Conservation (phyloP, 2,888 invertebrate species). For the Hirtodrosophila trivittata region DNA sequence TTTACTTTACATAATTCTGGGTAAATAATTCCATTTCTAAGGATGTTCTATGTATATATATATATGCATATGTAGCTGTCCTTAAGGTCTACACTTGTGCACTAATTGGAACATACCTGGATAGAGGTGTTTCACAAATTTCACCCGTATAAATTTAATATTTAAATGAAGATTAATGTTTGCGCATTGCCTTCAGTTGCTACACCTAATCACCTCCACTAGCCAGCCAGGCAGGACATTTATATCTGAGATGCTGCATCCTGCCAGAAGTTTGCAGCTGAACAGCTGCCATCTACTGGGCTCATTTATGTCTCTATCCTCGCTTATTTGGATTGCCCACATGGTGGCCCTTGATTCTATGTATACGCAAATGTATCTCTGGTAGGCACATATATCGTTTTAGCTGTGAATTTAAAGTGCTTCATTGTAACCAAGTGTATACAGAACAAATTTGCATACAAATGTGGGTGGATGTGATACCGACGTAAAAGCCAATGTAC, state of each 20-base stretch:
- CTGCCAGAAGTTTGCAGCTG: constrained; percentile 31
- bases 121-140: background rate
- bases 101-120: constrained; percentile 37
- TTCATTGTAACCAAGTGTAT: constrained; percentile 17
- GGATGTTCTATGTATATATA: too few species aligned
- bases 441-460: background rate
- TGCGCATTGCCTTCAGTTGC: constrained; percentile 4
- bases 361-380: constrained; percentile 7
- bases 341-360: background rate
- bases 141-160: constrained; percentile 38
- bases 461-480: too few species aligned
- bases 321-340: constrained; percentile 24
- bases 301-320: constrained; percentile 10
- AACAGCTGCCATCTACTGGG: constrained; percentile 20
- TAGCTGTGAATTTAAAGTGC: constrained; percentile 48
- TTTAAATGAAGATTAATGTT: constrained; percentile 38
- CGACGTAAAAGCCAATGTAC: too few species aligned
- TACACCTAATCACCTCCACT: background rate
- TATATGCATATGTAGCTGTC: background rate
- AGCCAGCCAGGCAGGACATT: too few species aligned
- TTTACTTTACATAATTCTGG: too few species aligned
- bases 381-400: constrained; percentile 16
- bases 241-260: constrained; percentile 11
- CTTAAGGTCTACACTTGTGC: background rate
- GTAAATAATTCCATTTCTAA: too few species aligned